Evolutionary conservation across 2,797 vertebrate species (phyloP), one percentile per base, ranked within the genome.

Genomic region (Peromyscus attwateri): DNA sequence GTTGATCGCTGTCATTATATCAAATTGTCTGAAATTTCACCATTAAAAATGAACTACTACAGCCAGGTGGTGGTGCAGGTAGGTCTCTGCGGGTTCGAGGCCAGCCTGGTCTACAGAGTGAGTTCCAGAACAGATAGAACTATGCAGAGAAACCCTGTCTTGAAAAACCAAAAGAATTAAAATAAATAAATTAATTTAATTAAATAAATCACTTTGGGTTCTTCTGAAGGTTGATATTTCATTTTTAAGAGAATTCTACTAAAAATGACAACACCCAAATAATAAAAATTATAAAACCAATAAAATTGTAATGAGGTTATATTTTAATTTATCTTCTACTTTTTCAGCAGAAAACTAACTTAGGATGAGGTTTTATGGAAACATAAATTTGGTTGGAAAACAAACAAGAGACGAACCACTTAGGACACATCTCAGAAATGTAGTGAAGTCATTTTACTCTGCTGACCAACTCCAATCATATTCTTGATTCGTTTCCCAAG

Each of bases 221-320:
- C 92, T 68, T 21, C 27, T 37, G 13, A 27, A 60, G 21, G 27
- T 46, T 57, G 29, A 79, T 34, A 31, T 25, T 57, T 99, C 87
- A 84, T 99, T 85, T 97, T 98, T 0, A 98, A 99, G 73, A 96
- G 96, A 5, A 97, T 99, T 87, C 94, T 89, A 46, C 92, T 99
- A 62, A 99, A 98, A 95, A 97, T 99, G 80, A 98, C 97, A 90
- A 96, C 40, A 73, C 60, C 17, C 34, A 62, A 88, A 70, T 31
- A 60, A 71, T 27, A 40, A 68, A 43, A 75, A 6, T 37, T 57
- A 29, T 17, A 68, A 87, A 96, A 10, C 27, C n/a, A 14, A 25
- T 17, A 49, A 70, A 31, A 82, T 43, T 62, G 6, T 46, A 60
- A 84, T 17, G 9, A 89, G 43, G 17, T 29, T 60, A 46, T 55